Evolutionary conservation across 2,888 invertebrate genomes (phyloP), one percentile per base, ranked within the genome.

Genomic region (Horisme vitalbata): DNA sequence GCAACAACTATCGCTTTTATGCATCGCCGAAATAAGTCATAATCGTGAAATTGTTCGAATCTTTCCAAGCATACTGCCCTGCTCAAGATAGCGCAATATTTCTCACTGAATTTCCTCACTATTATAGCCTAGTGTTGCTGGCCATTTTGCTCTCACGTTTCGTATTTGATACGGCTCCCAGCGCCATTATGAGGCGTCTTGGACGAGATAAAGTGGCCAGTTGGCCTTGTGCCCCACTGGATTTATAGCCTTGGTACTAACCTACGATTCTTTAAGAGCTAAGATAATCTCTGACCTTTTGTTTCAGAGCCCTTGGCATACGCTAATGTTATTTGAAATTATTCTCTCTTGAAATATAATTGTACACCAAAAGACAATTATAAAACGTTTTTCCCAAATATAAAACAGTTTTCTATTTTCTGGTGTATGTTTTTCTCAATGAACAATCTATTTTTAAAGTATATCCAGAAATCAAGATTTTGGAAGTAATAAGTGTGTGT

Each of bases 151-250:
- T 50, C 49, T 50, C 53, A 46, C 46, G 46, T 46, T 46, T 41
- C 55, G 52, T 57, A 57, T 58, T 61, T 51, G 57, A 57, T 56
- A 56, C 60, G 59, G 37, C 53, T 49, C 56, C 55, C 41, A 53
- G 47, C 32, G 41, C 61, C 55, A 67, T 65, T 64, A 65, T 55
- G 49, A 52, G 43, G 51, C 50, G 48, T 55, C 54, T 52, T 46
- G 51, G 43, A 41, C 39, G 41, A 62, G 63, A 66, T 64, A 65
- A 67, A 66, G 65, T 58, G 64, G 57, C 57, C 52, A 36, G 52
- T 53, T 48, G 55, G 45, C 59, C 59, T 58, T 55, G 60, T 45
- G 48, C 30, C 41, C 36, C 15, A 15, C 18, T 48, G 30, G 41
- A 59, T 59, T 54, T 59, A 59, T 51, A 28, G 33, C 26, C 34